phyloP scores from a whole-genome alignment of 1,140 invertebrate species.

The Drosophila lowei region DNA sequence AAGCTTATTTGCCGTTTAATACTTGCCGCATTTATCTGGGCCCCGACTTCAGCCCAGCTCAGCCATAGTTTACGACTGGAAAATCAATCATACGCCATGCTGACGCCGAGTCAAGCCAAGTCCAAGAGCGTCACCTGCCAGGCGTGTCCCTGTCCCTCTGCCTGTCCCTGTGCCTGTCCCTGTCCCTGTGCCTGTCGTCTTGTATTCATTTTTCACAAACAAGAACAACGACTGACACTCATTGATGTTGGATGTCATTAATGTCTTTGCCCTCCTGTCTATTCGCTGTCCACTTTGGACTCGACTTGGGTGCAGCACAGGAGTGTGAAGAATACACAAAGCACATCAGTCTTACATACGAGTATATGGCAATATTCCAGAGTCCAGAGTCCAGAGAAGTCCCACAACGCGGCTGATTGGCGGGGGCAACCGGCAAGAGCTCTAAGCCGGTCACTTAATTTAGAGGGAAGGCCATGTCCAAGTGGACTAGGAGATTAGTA shows the following conservation, averaged over 20 bases:
- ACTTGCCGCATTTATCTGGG: conserved; percentile 69
- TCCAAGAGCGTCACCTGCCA: conserved; percentile 39
- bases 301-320: conserved; percentile 33
- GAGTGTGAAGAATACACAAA: conserved; percentile 17
- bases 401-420: background rate
- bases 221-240: conserved; percentile 53
- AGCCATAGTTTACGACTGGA: conserved; percentile 65
- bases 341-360: background rate
- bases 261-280: conserved; percentile 48
- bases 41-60: conserved; percentile 38
- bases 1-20: conserved; percentile 75
- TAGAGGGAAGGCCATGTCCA: conserved; percentile 1
- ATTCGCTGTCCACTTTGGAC: conserved; percentile 47
- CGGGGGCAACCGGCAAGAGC: conserved; percentile 3
- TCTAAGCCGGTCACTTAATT: conserved; percentile 48
- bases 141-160: too few species aligned
- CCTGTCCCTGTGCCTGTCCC: conserved; percentile 8
- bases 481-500: conserved; percentile 65
- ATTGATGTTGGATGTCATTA: conserved; percentile 69
- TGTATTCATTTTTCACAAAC: conserved; percentile 71
- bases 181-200: conserved; percentile 30
- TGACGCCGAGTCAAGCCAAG: conserved; percentile 38
- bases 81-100: conserved; percentile 80
- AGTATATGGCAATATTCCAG: too few species aligned
- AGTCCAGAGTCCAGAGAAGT: too few species aligned